Evolutionary conservation across 2,113 vertebrate species (phyloP), one percentile per base, ranked within the genome.

Genomic region (Sminthopsis crassicaudata): DNA sequence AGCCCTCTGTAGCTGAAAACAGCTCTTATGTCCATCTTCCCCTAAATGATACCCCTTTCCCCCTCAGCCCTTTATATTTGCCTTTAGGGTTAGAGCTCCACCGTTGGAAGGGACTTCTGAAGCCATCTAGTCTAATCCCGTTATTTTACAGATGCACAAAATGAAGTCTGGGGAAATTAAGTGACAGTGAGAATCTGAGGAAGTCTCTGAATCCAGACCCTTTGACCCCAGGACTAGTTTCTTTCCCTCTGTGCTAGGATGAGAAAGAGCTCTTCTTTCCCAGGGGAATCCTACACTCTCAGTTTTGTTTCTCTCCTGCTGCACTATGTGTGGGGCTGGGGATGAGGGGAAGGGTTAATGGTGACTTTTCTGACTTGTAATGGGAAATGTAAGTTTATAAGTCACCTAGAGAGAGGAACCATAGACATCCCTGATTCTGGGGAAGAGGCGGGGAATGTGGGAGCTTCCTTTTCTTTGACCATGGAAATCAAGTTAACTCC

Each of bases 371-470:
- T 95, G 95, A 90, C 96, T 97, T 93, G 94, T 3, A 36, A 24
- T 93, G 84, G 96, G 97, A 98, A 98, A 94, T 50, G 55, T 90
- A 8, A 14, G 54, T 36, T 60, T 50, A 95, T 90, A 30, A 48
- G 55, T 97, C 84, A 84, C 2, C 0, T 91, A 90, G 93, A 54
- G 94, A 94, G 90, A 92, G 36, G 60, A 16, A 8, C 8, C 53
- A 89, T 95, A 94, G 54, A 93, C 97, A 96, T 97, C 96, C 97
- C 97, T 96, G 91, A 27, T 50, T 89, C 90, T 48, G 2, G 91
- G 91, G 92, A 53, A 55, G 50, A 26, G 1, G 0, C 54, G 42
- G 60, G 91, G 93, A 90, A 42, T 91, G 52, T 46, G 27, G 54
- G 55, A 94, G 94, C 25, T 25, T 25, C 10, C 46, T 42, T 90